Evolutionary conservation across 2,888 invertebrate species (phyloP).

Genomic region (Eupithecia centaureata): DNA sequence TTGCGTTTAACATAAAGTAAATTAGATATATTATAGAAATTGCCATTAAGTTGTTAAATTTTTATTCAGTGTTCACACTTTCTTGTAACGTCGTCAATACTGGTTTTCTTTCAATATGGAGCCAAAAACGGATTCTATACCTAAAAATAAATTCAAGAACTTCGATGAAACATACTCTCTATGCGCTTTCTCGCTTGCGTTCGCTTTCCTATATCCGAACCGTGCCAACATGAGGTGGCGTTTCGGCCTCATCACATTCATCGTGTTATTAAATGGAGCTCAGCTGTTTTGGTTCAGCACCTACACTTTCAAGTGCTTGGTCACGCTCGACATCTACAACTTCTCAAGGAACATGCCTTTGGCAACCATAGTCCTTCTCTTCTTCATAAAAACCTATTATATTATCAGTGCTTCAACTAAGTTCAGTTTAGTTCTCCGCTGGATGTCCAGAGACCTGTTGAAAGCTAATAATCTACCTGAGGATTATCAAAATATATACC

Average conservation of each 20-base stretch:
- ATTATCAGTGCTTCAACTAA: not conserved
- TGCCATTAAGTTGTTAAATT: not conserved
- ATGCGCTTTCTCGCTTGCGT: conserved; percentile 2
- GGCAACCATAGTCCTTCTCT: not conserved
- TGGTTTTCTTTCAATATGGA: not conserved
- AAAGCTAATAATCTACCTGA: not conserved
- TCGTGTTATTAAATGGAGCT: not conserved
- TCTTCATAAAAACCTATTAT: conserved; percentile 8
- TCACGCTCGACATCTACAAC: not conserved
- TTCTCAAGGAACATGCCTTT: conserved; percentile 8
- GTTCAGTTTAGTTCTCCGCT: not conserved
- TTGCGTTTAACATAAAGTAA: not conserved
- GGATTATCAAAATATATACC: not conserved
- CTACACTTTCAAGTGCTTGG: not conserved
- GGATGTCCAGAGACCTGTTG: conserved; percentile 6
- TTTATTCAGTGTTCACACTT: not conserved
- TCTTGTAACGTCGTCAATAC: not conserved
- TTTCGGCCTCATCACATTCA: not conserved
- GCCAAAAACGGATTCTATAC: not conserved
- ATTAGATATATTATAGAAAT: not conserved
- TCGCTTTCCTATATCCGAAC: conserved; percentile 6
- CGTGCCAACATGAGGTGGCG: not conserved
- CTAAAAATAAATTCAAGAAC: conserved; percentile 2
- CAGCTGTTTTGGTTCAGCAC: conserved; percentile 7
- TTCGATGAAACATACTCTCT: not conserved